Conservation (phyloP, 1,140 invertebrate genomes). For the Lucilia cuprina region DNA sequence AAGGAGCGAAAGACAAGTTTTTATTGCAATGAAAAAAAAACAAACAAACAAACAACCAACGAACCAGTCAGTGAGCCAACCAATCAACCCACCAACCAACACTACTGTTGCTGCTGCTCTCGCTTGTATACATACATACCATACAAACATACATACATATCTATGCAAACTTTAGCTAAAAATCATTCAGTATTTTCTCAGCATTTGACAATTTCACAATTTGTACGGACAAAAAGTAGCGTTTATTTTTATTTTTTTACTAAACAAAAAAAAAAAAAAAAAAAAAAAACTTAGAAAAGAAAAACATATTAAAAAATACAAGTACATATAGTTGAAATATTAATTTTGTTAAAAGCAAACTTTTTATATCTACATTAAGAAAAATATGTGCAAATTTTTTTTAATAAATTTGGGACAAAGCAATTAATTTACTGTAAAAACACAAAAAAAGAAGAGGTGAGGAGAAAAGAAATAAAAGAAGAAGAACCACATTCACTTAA, state of each 20-base stretch:
- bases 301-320: not conserved
- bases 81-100: not conserved
- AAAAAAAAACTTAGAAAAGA: not conserved
- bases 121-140: not conserved
- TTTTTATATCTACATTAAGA: not conserved
- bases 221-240: not conserved
- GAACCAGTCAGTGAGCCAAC: not conserved
- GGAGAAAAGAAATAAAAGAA: not conserved
- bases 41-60: not conserved
- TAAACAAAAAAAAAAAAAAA: not conserved
- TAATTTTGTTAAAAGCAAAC: not conserved
- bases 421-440: not conserved
- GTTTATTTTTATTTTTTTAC: not conserved
- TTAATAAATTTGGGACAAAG: not conserved
- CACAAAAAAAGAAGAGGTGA: not conserved
- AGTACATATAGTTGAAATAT: not conserved
- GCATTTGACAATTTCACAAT: conserved; percentile 2
- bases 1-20: too few species aligned
- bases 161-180: conserved; percentile 2
- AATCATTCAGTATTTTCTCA: conserved; percentile 7
- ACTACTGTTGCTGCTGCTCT: not conserved
- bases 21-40: not conserved
- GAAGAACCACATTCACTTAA: not conserved
- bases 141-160: not conserved
- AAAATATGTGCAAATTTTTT: not conserved